phyloP scores from a whole-genome alignment of 1,140 invertebrate species.

The Steinernema feltiae region DNA sequence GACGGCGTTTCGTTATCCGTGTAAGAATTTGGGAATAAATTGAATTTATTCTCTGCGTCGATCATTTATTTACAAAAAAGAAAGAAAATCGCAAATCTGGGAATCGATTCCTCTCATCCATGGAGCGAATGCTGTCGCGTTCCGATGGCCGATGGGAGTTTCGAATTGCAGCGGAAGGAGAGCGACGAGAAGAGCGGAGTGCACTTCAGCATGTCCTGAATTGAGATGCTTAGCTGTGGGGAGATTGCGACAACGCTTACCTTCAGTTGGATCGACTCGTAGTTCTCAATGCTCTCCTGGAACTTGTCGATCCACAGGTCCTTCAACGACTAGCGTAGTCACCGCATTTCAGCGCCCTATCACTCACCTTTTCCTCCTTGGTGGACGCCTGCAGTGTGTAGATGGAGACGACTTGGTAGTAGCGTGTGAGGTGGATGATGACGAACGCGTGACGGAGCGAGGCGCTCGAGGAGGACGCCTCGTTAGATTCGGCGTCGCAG shows the following conservation, averaged over 20 bases:
- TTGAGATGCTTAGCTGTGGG: too few relatives aligned
- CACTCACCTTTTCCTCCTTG: constrained; percentile 42
- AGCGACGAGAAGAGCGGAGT: constrained; percentile 44
- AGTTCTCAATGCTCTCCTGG: constrained; percentile 56
- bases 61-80: not conserved
- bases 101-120: not conserved
- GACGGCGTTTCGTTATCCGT: too few relatives aligned
- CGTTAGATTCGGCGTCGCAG: constrained; percentile 65
- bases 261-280: constrained; percentile 55
- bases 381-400: constrained; percentile 48
- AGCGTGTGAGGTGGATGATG: constrained; percentile 54
- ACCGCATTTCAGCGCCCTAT: not conserved
- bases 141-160: constrained; percentile 18
- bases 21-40: too few relatives aligned
- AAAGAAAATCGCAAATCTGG: not conserved
- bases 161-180: constrained; percentile 25
- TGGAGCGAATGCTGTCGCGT: constrained; percentile 30
- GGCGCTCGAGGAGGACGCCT: constrained; percentile 60
- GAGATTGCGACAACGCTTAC: too few relatives aligned
- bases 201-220: constrained; percentile 56
- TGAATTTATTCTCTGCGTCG: too few relatives aligned
- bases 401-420: constrained; percentile 54
- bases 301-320: constrained; percentile 57
- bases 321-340: constrained; percentile 28
- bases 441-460: constrained; percentile 56